These are phyloP conservation scores for Biston betularia DNA, from an alignment of 2,888 invertebrate genomes.

Conservation along the genomic window DNA sequence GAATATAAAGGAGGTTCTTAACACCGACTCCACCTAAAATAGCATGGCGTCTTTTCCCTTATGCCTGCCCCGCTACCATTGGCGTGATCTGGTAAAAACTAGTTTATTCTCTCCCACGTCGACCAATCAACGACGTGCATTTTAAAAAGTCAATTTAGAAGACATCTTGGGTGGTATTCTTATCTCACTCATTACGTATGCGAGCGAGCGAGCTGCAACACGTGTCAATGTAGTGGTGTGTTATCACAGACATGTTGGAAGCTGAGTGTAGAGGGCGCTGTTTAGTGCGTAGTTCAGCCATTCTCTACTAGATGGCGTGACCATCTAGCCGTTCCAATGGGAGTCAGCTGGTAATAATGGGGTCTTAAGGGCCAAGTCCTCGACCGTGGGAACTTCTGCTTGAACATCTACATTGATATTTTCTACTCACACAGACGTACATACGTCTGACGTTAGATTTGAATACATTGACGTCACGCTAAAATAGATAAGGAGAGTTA, in stretches of 20 bases:
- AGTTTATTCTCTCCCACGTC: constrained; percentile 63
- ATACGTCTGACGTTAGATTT: too few species aligned
- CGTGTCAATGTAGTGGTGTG: constrained; percentile 61
- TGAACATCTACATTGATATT: too few species aligned
- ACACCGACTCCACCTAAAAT: constrained; percentile 76
- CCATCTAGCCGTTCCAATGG: constrained; percentile 40
- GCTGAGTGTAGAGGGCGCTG: constrained; percentile 70
- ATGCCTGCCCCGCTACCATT: constrained; percentile 67
- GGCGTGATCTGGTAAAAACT: constrained; percentile 69
- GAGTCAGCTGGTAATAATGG: constrained; percentile 63
- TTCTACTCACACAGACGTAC: too few species aligned
- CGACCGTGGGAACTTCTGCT: too few species aligned
- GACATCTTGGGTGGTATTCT: constrained; percentile 66
- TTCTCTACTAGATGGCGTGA: constrained; percentile 64
- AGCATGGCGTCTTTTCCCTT: constrained; percentile 75
- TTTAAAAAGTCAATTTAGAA: constrained; percentile 72
- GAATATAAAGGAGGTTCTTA: constrained; percentile 84
- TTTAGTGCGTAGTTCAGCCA: constrained; percentile 59
- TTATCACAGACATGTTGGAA: constrained; percentile 45
- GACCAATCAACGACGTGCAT: constrained; percentile 76
- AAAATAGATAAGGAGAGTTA: too few species aligned
- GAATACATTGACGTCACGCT: too few species aligned
- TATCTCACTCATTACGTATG: constrained; percentile 68
- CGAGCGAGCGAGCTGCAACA: constrained; percentile 65
- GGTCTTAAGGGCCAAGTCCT: too few species aligned